These are phyloP conservation scores for Diplazon laetatorius DNA, from an alignment of 2,888 invertebrate genomes.

Conservation along the genomic window DNA sequence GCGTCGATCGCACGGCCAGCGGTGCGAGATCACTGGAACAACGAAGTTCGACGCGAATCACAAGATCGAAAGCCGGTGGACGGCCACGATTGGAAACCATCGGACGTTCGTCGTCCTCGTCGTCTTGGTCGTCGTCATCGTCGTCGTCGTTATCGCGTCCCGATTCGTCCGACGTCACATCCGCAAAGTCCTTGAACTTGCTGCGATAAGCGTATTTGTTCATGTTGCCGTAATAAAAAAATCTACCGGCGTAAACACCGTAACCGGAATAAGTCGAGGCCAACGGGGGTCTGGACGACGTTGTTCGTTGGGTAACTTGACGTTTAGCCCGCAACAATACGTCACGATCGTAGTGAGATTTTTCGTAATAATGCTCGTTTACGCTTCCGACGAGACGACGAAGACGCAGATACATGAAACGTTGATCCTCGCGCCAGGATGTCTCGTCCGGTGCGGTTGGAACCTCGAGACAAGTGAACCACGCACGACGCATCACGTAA, in stretches of 20 bases:
- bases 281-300: constrained; percentile 70
- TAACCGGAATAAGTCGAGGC: constrained; percentile 79
- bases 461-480: constrained; percentile 79
- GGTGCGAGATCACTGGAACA: constrained; percentile 80
- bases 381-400: constrained; percentile 77
- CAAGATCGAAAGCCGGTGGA: constrained; percentile 72
- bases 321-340: constrained; percentile 64
- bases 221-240: constrained; percentile 81
- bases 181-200: constrained; percentile 69
- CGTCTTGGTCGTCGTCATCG: constrained; percentile 25
- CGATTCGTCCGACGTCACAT: constrained; percentile 46
- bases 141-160: constrained; percentile 43
- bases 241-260: constrained; percentile 78
- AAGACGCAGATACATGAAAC: constrained; percentile 79
- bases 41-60: constrained; percentile 75
- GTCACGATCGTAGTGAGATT: constrained; percentile 74
- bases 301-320: constrained; percentile 3
- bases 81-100: constrained; percentile 4
- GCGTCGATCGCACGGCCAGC: constrained; percentile 69
- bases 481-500: constrained; percentile 77
- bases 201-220: constrained; percentile 78
- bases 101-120: constrained; percentile 35
- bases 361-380: constrained; percentile 77
- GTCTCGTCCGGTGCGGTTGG: constrained; percentile 71
- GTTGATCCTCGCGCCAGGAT: constrained; percentile 79